These are phyloP conservation scores for Intellagama lesueurii DNA, from an alignment of 2,797 vertebrate genomes.

Conservation along the genomic window DNA sequence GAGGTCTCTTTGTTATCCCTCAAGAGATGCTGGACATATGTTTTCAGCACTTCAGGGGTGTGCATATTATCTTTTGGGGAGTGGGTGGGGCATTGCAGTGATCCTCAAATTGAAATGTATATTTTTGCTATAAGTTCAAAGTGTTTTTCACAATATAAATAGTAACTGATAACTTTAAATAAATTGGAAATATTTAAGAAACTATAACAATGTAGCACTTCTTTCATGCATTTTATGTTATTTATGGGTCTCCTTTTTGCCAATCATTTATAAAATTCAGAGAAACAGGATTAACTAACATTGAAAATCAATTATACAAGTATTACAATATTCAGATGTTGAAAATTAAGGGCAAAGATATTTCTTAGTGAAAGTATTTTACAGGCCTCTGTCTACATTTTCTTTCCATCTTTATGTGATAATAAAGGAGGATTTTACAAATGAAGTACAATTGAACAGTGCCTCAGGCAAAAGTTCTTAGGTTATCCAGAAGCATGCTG, in stretches of 20 bases:
- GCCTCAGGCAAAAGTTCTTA: not conserved
- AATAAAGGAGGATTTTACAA: not conserved
- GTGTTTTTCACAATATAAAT: conserved; percentile 84
- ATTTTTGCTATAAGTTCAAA: conserved; percentile 83
- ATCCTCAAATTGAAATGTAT: conserved; percentile 80
- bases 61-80: conserved; percentile 31
- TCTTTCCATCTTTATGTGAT: not conserved
- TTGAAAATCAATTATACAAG: not conserved
- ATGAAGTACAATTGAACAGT: not conserved
- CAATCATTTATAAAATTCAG: not conserved
- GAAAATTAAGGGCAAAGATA: not conserved
- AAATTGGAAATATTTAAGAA: conserved; percentile 82
- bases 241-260: not conserved
- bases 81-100: conserved; percentile 51
- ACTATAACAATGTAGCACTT: rapidly evolving
- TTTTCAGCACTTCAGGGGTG: conserved; percentile 56
- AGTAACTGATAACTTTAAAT: conserved; percentile 79
- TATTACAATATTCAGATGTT: too few relatives aligned
- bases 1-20: not conserved
- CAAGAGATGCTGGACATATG: not conserved
- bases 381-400: not conserved
- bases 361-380: not conserved
- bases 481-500: not conserved
- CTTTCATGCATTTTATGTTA: not conserved
- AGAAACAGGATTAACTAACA: not conserved